Evolutionary conservation across 2,113 vertebrate species (phyloP).

Genomic region (Ceyx margarethae): DNA sequence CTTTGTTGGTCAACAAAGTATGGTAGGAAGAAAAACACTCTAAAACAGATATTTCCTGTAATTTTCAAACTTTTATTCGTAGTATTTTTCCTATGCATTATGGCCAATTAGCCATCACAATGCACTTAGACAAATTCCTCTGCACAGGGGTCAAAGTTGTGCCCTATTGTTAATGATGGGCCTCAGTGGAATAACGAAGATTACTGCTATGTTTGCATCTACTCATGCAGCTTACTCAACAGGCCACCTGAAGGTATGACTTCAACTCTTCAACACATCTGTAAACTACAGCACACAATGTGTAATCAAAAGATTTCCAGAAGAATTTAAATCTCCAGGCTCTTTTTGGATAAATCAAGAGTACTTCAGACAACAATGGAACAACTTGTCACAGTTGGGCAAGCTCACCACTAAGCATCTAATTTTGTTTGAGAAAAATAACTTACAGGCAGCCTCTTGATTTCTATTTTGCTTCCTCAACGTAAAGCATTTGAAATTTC

Average conservation of each 20-base stretch:
- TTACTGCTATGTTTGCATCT: not conserved
- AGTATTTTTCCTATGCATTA: not conserved
- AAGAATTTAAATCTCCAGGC: not conserved
- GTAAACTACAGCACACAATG: not conserved
- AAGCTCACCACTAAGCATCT: not conserved
- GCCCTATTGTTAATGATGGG: not conserved
- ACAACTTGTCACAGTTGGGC: not conserved
- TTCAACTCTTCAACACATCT: not conserved
- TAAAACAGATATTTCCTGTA: not conserved
- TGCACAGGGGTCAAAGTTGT: not conserved
- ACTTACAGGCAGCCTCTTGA: not conserved
- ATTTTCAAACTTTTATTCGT: not conserved
- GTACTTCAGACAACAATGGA: not conserved
- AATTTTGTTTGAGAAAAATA: not conserved
- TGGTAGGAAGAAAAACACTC: not conserved
- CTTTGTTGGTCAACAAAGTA: not conserved
- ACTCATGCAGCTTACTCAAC: not conserved
- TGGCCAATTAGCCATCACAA: fast-evolving
- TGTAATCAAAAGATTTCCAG: not conserved
- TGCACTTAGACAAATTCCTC: not conserved
- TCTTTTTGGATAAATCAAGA: not conserved
- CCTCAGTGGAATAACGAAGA: not conserved
- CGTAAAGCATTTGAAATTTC: slow-evolving; percentile 13
- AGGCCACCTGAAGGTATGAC: not conserved
- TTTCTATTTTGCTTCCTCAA: not conserved